Percentiles rank a stretch among this genome's conserved stretches.
Conservation (phyloP, 2,888 invertebrate genomes). For the Hypselothyrea guttata region DNA sequence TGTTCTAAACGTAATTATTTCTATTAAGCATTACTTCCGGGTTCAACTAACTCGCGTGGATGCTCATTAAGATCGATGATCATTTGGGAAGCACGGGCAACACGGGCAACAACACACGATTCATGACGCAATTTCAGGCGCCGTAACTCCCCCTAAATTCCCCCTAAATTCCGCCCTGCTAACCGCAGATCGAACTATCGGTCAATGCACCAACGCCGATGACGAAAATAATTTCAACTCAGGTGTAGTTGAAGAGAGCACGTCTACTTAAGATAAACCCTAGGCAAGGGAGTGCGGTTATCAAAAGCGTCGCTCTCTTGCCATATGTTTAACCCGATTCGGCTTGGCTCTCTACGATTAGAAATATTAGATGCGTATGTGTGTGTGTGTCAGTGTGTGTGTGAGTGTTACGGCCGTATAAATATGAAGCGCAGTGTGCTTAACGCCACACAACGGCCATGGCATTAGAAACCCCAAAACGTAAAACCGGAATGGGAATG, state of each 20-base stretch:
- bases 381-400: not conserved
- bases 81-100: too few species aligned
- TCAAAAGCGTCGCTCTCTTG: constrained; percentile 17
- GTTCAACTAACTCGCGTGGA: constrained; percentile 17
- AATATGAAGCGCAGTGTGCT: constrained; percentile 49
- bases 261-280: constrained; percentile 43
- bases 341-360: constrained; percentile 32
- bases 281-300: constrained; percentile 27
- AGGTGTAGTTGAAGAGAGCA: constrained; percentile 21
- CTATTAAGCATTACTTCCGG: constrained; percentile 6
- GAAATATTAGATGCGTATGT: constrained; percentile 37
- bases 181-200: constrained; percentile 33
- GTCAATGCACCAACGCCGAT: constrained; percentile 44
- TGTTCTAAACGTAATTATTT: constrained; percentile 9
- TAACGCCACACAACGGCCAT: constrained; percentile 45
- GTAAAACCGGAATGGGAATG: constrained; percentile 2
- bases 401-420: constrained; percentile 51
- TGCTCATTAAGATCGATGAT: constrained; percentile 8
- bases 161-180: not conserved
- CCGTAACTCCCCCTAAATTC: not conserved
- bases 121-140: too few species aligned
- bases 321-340: not conserved
- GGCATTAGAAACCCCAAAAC: constrained; percentile 41
- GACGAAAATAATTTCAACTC: constrained; percentile 11
- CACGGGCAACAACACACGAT: too few species aligned